A percentile compares a stretch with the other conserved stretches of the same genome.
Conservation (phyloP, 2,113 vertebrate species). For the Podarcis cretensis region DNA sequence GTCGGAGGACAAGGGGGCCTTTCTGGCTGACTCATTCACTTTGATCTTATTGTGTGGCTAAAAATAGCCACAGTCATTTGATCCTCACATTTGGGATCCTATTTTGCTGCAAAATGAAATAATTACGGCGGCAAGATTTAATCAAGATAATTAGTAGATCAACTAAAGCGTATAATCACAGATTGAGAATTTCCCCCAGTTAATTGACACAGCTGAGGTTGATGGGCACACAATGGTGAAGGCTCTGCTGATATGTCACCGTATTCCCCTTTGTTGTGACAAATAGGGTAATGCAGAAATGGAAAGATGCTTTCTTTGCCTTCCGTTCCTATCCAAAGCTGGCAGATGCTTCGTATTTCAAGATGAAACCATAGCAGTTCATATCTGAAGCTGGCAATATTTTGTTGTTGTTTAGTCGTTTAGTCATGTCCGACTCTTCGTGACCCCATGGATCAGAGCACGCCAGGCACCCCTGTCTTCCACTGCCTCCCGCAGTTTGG, state of each 20-base stretch:
- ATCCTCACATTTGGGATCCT: neutral
- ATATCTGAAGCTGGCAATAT: neutral
- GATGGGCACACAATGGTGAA: neutral
- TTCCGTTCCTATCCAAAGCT: neutral
- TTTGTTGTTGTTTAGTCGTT: no score
- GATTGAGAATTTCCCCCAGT: neutral
- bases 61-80: slow-evolving; percentile 12
- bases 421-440: no score
- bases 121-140: neutral
- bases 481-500: no score
- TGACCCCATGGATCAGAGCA: no score
- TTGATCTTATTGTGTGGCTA: neutral
- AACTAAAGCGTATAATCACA: slow-evolving; percentile 15
- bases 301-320: neutral
- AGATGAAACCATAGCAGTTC: neutral
- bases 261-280: neutral
- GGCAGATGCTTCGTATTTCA: neutral
- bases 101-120: slow-evolving; percentile 11
- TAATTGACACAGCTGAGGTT: neutral
- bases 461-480: no score
- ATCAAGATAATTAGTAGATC: slow-evolving; percentile 26
- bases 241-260: neutral
- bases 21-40: neutral
- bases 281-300: neutral
- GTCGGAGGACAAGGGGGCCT: neutral